Evolutionary conservation across 2,797 vertebrate genomes (phyloP).

Genomic region (Liparis tanakae): DNA sequence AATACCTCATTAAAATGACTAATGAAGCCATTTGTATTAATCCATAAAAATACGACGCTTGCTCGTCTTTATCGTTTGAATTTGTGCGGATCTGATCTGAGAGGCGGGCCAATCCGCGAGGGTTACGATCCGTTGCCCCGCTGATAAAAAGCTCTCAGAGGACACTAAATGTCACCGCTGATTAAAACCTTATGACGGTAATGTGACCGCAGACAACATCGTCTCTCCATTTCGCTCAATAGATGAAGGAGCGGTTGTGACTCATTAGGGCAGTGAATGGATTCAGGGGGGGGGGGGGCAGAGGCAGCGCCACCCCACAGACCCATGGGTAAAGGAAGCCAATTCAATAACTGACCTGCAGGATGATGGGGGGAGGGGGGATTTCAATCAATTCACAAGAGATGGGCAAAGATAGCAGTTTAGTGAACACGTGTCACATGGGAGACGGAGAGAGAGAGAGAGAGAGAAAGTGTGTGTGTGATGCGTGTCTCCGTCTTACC

Average conservation of each 20-base stretch:
- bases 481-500: conserved; percentile 70
- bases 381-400: conserved; percentile 56
- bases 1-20: no score
- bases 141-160: conserved; percentile 60
- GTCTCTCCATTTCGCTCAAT: conserved; percentile 52
- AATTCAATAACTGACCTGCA: conserved; percentile 63
- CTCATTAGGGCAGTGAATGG: conserved; percentile 66
- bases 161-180: conserved; percentile 65
- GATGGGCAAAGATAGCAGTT: conserved; percentile 43
- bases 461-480: conserved; percentile 5
- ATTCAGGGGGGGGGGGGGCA: conserved; percentile 45
- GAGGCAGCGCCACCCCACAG: conserved; percentile 54
- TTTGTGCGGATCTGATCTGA: not conserved
- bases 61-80: no score
- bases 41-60: no score
- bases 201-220: conserved; percentile 62
- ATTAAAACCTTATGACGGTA: conserved; percentile 74
- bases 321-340: conserved; percentile 62
- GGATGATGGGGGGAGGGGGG: conserved; percentile 42
- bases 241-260: conserved; percentile 50
- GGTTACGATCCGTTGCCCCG: not conserved
- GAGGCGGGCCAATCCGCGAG: not conserved
- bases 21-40: no score
- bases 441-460: conserved; percentile 8
- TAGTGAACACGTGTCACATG: conserved; percentile 34